Conservation (phyloP, 2,113 vertebrate species). For the Polypterus senegalus region DNA sequence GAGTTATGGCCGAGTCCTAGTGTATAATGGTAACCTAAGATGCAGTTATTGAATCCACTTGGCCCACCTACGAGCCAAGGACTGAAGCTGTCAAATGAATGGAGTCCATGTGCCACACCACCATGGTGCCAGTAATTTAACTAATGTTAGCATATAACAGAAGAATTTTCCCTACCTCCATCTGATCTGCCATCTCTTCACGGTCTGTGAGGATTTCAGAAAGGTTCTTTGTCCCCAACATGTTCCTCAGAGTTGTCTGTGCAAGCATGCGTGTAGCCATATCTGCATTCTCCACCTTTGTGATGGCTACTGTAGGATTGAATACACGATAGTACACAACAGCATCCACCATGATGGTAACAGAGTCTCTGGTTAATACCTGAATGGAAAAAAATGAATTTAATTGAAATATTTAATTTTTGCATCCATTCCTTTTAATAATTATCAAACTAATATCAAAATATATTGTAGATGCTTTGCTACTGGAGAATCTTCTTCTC, state of each 20-base stretch:
- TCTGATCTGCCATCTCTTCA: slow-evolving; percentile 24
- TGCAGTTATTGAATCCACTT: no score
- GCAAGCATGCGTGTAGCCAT: slow-evolving; percentile 36
- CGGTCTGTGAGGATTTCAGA: slow-evolving; percentile 34
- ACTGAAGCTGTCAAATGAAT: no score
- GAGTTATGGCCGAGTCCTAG: no score
- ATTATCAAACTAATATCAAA: neutral
- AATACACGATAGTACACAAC: slow-evolving; percentile 45
- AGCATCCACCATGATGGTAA: slow-evolving; percentile 41
- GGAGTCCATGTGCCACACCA: no score
- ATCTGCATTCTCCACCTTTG: slow-evolving; percentile 30
- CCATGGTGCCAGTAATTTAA: no score
- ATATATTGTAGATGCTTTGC: neutral
- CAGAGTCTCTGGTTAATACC: slow-evolving; percentile 44
- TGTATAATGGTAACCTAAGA: no score
- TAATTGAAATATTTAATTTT: neutral
- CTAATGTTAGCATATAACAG: no score
- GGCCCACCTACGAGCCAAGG: no score
- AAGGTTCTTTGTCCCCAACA: slow-evolving; percentile 39
- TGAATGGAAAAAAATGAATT: slow-evolving; percentile 8
- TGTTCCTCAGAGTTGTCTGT: slow-evolving; percentile 40
- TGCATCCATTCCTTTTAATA: neutral
- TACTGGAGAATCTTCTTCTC: neutral
- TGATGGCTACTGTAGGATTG: slow-evolving; percentile 35
- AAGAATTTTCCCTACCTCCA: slow-evolving; percentile 26